A percentile compares a stretch with the other conserved stretches of the same genome.
Evolutionary conservation across 2,797 vertebrate species (phyloP).

Genomic region (Phataginus tricuspis): DNA sequence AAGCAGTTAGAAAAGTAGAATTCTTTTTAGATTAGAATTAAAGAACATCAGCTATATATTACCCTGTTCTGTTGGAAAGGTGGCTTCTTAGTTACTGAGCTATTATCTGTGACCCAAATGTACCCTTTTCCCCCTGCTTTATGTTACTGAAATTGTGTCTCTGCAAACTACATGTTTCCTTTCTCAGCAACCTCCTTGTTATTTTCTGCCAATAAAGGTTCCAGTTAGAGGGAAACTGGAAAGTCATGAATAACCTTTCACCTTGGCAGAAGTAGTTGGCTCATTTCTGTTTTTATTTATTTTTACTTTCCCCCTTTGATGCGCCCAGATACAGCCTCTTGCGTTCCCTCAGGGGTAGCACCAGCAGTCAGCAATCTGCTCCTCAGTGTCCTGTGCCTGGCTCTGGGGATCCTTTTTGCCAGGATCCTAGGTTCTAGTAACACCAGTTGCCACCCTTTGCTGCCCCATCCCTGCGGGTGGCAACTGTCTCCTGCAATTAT

Average conservation of each 20-base stretch:
- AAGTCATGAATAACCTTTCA: neutral
- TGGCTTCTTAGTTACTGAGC: neutral
- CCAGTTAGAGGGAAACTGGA: neutral
- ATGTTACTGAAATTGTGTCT: neutral
- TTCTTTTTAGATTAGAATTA: neutral
- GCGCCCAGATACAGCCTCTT: neutral
- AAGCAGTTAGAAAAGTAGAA: neutral
- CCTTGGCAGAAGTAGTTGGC: neutral
- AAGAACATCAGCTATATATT: neutral
- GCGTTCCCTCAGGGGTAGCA: neutral
- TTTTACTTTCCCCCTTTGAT: neutral
- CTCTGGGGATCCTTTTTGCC: neutral
- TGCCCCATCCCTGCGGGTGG: neutral
- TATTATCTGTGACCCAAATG: neutral
- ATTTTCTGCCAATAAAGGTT: neutral
- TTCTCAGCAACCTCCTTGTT: neutral
- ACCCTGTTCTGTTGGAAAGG: neutral
- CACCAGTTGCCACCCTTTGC: neutral
- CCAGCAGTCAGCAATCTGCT: neutral
- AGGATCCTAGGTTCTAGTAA: neutral
- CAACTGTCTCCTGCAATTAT: neutral
- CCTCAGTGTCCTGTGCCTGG: too few relatives aligned
- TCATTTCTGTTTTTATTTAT: neutral
- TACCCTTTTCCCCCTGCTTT: neutral
- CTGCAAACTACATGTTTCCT: neutral